Evolutionary conservation across 1,140 invertebrate species (phyloP).

Genomic region (Drosophila carrolli): DNA sequence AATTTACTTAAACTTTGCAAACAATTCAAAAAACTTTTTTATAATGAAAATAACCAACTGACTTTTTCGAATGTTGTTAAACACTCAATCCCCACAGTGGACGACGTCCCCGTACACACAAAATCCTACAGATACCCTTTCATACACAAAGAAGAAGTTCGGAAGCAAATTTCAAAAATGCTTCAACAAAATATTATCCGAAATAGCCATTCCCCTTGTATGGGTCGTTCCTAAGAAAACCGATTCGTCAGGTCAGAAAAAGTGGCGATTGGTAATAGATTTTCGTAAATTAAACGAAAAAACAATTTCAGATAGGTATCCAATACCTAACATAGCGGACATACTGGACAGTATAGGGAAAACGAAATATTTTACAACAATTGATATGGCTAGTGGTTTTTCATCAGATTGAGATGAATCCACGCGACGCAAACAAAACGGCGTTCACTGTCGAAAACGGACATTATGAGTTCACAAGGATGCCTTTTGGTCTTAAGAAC

Average conservation of each 20-base stretch:
- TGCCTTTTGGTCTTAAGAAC: neutral
- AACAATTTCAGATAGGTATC: slow-evolving; percentile 14
- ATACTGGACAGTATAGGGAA: too few relatives aligned
- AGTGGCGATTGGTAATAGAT: slow-evolving; percentile 33
- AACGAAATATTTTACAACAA: slow-evolving; percentile 26
- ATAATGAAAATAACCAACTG: slow-evolving; percentile 16
- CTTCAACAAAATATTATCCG: slow-evolving; percentile 7
- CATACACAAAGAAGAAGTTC: slow-evolving; percentile 20
- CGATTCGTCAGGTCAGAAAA: slow-evolving; percentile 4
- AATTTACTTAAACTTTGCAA: slow-evolving; percentile 21
- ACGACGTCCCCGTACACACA: slow-evolving; percentile 7
- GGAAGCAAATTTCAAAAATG: slow-evolving; percentile 15
- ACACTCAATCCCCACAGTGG: slow-evolving; percentile 5
- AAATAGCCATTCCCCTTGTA: slow-evolving; percentile 1
- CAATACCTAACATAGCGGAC: too few relatives aligned
- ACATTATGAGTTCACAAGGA: slow-evolving; percentile 7
- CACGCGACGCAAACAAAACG: slow-evolving; percentile 6
- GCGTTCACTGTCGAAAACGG: slow-evolving; percentile 16
- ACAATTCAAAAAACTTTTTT: slow-evolving; percentile 23
- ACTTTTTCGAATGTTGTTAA: slow-evolving; percentile 27
- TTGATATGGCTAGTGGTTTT: slow-evolving; percentile 26
- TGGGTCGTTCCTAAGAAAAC: slow-evolving; percentile 31
- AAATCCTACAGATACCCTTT: too few relatives aligned
- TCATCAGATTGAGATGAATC: slow-evolving; percentile 29
- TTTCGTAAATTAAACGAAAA: slow-evolving; percentile 24